Base-by-base conservation (phyloP, 2,113 vertebrate species). In the Epinephelus moara region DNA sequence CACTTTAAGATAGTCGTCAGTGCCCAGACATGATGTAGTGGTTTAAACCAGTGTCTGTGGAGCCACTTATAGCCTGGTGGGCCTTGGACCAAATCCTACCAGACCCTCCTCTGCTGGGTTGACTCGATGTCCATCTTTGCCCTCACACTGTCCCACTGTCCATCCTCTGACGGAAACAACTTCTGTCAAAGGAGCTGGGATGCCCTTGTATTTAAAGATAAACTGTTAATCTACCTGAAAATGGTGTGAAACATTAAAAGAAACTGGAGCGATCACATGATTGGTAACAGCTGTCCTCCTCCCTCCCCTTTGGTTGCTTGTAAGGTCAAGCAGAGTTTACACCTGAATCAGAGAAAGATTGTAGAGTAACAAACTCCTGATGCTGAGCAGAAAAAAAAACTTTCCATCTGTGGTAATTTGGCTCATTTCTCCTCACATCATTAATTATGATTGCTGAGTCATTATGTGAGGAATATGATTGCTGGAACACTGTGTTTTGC, bases 1-100 rank as follows among this genome's bases (percentile, higher is more conserved):
- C 89, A 86, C 88, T 86, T 88, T 57, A 66, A 88, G 85, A 92
- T 79, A 89, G 83, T 63, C 53, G 19, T 45, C 64, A 23, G 82
- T 84, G 85, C 59, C 72, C 80, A 90, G 80, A 85, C 85, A 80
- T 88, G 81, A 90, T 89, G 89, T 80, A 77, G 84, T 79, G 82
- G 50, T 85, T 76, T 7, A 55, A 75, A 80, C 62, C 66, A 62
- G 75, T 37, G 66, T 81, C 73, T 81, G 72, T 87, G 75, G 79
- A 59, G 74, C 77, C 71, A 37, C 76, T 53, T 84, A 74, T 82
- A 82, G 66, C 63, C 19, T 6, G 30, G 11, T 25, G 30, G 62
- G 30, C 63, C 62, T 66, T 30, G 59, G 69, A 75, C 52, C 66
- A 72, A 80, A 86, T 80, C 71, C 81, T 63, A 23, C 19, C n/a